phyloP scores from a whole-genome alignment of 1,140 invertebrate genomes.

The Platyscapa corneri region DNA sequence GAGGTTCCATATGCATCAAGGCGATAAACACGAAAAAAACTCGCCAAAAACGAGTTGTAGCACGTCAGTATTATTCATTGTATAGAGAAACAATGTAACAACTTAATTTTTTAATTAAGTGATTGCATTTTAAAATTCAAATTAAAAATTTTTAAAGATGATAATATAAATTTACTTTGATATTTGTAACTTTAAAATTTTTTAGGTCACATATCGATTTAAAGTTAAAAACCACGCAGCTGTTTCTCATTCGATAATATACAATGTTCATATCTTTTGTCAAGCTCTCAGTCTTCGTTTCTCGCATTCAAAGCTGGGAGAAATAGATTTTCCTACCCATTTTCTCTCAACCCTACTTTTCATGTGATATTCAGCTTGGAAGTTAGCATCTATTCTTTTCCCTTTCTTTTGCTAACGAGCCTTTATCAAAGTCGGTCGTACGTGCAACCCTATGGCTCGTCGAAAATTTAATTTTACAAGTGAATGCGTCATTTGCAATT shows the following conservation, averaged over 20 bases:
- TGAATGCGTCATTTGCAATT: constrained; percentile 1
- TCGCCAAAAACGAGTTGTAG: too few relatives aligned
- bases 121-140: too few relatives aligned
- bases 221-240: background rate
- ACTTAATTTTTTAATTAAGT: too few relatives aligned
- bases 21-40: too few relatives aligned
- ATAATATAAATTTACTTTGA: background rate
- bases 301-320: background rate
- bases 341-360: background rate
- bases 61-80: too few relatives aligned
- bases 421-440: background rate
- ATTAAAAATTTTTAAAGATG: too few relatives aligned
- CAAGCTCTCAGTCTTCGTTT: background rate
- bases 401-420: constrained; percentile 1
- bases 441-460: background rate
- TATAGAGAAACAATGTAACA: too few relatives aligned
- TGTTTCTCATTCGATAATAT: background rate
- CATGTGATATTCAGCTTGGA: background rate
- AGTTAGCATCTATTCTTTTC: background rate
- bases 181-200: too few relatives aligned
- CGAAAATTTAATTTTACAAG: background rate
- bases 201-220: background rate
- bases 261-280: background rate
- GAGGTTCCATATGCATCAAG: too few relatives aligned
- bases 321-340: background rate